phyloP scores from a whole-genome alignment of 2,888 invertebrate species.

The Mechanitis mazaeus region DNA sequence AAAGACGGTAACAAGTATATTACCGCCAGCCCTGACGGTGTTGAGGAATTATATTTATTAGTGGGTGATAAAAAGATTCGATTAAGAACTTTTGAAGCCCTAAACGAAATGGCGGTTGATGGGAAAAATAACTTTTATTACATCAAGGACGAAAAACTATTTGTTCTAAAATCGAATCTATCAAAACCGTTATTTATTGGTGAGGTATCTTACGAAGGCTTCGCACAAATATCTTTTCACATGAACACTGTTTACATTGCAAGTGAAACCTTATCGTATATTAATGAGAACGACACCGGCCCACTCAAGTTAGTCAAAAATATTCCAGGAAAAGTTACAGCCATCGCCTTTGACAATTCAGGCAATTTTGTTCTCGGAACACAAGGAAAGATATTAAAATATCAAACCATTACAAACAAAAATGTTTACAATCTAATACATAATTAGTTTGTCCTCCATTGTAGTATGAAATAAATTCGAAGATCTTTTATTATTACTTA shows the following conservation, averaged over 20 bases:
- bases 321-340: conserved; percentile 49
- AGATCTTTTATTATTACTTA: conserved; percentile 1
- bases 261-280: conserved; percentile 50
- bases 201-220: conserved; percentile 49
- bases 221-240: conserved; percentile 57
- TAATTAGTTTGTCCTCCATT: conserved; percentile 16
- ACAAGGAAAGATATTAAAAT: conserved; percentile 51
- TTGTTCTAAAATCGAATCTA: conserved; percentile 44
- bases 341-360: conserved; percentile 54
- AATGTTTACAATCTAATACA: conserved; percentile 43
- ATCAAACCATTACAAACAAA: conserved; percentile 36
- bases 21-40: conserved; percentile 51
- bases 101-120: conserved; percentile 58
- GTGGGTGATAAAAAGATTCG: conserved; percentile 50
- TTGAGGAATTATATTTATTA: conserved; percentile 54
- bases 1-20: conserved; percentile 61
- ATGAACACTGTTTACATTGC: conserved; percentile 52
- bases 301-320: conserved; percentile 47
- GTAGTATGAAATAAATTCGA: not conserved
- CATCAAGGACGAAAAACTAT: conserved; percentile 51
- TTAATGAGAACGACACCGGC: conserved; percentile 53
- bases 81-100: conserved; percentile 46
- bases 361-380: conserved; percentile 55
- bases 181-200: conserved; percentile 46
- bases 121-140: conserved; percentile 61